These are phyloP conservation scores for Paramisgurnus dabryanus DNA, from an alignment of 2,113 vertebrate genomes.

Conservation along the genomic window DNA sequence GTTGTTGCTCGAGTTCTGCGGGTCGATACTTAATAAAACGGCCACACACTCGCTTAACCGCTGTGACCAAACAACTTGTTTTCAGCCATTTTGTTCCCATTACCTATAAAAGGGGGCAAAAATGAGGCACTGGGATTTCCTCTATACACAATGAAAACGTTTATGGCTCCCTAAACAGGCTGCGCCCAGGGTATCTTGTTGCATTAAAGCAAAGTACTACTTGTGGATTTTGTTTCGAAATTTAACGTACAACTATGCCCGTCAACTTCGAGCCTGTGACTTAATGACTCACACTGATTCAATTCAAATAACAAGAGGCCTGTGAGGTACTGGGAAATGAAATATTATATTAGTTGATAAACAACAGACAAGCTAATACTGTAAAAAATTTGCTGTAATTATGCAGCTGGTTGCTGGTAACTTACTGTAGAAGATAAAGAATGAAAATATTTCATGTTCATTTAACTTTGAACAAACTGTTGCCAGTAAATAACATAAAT, in stretches of 20 bases:
- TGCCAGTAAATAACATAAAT: too few species aligned
- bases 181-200: conserved; percentile 56
- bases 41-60: conserved; percentile 53
- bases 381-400: not conserved
- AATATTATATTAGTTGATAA: conserved; percentile 9
- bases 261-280: conserved; percentile 25
- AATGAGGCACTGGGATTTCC: conserved; percentile 59
- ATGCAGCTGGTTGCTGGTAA: too few species aligned
- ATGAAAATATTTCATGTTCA: too few species aligned
- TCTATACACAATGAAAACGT: conserved; percentile 63
- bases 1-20: conserved; percentile 34
- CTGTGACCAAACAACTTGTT: conserved; percentile 66
- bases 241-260: not conserved
- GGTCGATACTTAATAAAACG: conserved; percentile 45
- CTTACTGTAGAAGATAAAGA: too few species aligned
- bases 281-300: conserved; percentile 57
- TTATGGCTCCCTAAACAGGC: conserved; percentile 60
- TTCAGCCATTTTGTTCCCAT: conserved; percentile 58
- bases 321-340: not conserved
- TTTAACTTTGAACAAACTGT: too few species aligned
- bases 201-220: conserved; percentile 60
- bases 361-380: not conserved
- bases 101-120: conserved; percentile 47
- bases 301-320: conserved; percentile 28
- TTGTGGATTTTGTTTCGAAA: conserved; percentile 57